These are phyloP conservation scores for Drosophila mulleri DNA, from an alignment of 2,888 invertebrate genomes.

Conservation along the genomic window DNA sequence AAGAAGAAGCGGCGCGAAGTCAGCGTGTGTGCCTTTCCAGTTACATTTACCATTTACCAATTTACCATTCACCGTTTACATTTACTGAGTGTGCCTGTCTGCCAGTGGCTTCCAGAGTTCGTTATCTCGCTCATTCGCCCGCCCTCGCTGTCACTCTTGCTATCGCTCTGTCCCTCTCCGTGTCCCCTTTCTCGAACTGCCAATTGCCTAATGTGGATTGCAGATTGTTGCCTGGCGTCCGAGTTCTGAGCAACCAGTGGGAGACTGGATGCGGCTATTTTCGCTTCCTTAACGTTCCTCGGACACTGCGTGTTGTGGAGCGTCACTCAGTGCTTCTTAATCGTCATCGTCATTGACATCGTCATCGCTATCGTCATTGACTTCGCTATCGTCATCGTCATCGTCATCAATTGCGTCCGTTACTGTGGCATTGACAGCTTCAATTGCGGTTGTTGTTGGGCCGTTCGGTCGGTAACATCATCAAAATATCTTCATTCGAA, in stretches of 20 bases:
- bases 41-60: conserved; percentile 51
- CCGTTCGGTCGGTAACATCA: conserved; percentile 67
- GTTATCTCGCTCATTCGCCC: conserved; percentile 25
- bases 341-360: conserved; percentile 15
- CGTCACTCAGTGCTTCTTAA: conserved; percentile 10
- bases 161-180: conserved; percentile 14
- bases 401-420: conserved; percentile 17
- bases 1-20: conserved; percentile 39
- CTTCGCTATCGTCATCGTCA: conserved; percentile 8
- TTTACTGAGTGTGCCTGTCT: conserved; percentile 41
- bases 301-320: background rate
- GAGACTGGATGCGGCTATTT: conserved; percentile 23
- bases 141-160: background rate
- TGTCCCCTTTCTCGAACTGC: conserved; percentile 18
- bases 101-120: conserved; percentile 52
- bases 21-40: conserved; percentile 56
- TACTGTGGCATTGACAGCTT: conserved; percentile 43
- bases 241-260: conserved; percentile 34
- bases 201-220: conserved; percentile 43
- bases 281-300: conserved; percentile 17
- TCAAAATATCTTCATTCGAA: conserved; percentile 85
- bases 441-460: conserved; percentile 53
- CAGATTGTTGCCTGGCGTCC: conserved; percentile 30
- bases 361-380: conserved; percentile 4
- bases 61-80: conserved; percentile 55